phyloP scores from a whole-genome alignment of 1,140 invertebrate genomes.

The Pogonomyrmex californicus region DNA sequence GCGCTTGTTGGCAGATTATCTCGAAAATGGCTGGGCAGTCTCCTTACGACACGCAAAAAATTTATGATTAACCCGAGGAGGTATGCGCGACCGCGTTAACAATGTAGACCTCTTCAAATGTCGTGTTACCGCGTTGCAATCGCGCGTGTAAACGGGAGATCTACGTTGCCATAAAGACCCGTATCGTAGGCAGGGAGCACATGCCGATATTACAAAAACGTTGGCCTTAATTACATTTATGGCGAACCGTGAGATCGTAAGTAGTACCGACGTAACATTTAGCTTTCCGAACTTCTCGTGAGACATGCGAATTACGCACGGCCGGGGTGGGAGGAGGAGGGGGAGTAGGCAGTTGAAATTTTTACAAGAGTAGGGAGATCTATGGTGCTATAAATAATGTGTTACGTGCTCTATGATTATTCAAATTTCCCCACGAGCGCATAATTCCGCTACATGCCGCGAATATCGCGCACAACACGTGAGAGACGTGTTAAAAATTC shows the following conservation, averaged over 20 bases:
- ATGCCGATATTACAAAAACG: conserved; percentile 51
- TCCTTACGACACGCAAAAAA: conserved; percentile 69
- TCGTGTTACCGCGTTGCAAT: conserved; percentile 72
- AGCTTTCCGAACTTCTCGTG: conserved; percentile 15
- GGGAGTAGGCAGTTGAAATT: background rate
- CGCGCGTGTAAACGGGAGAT: conserved; percentile 74
- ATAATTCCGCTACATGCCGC: too few species aligned
- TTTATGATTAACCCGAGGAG: conserved; percentile 72
- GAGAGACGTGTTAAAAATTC: background rate
- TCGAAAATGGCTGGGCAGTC: conserved; percentile 59
- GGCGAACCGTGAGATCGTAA: conserved; percentile 21
- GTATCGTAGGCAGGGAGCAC: conserved; percentile 35
- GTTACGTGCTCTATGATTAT: conserved; percentile 2
- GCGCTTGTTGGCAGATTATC: conserved; percentile 69
- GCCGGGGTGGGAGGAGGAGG: background rate
- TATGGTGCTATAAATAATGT: background rate
- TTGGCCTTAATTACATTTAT: conserved; percentile 54
- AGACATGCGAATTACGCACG: conserved; percentile 10
- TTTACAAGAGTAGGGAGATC: background rate
- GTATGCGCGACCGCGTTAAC: conserved; percentile 52
- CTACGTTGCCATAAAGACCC: conserved; percentile 59
- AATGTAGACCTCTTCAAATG: conserved; percentile 67
- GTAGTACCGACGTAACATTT: background rate
- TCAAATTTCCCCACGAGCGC: background rate
- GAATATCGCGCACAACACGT: background rate